A percentile compares a stretch with the other conserved stretches of the same genome.
Evolutionary conservation across 2,113 vertebrate genomes (phyloP).

Genomic region (Brachypteracias leptosomus): DNA sequence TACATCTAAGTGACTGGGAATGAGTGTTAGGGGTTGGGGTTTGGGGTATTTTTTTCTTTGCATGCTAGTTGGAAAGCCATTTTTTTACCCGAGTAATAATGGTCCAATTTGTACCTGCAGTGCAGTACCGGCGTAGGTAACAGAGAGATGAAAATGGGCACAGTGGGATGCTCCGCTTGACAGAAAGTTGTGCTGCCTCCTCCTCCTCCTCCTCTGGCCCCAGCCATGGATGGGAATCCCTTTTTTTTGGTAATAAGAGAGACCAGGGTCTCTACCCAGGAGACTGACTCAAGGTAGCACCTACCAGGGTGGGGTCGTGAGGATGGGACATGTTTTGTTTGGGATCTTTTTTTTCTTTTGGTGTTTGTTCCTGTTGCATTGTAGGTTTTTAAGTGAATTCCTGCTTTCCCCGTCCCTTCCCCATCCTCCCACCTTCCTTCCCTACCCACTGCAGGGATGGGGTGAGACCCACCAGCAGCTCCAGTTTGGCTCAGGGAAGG

Average conservation of each 20-base stretch:
- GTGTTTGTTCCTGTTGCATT: background rate
- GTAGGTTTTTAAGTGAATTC: background rate
- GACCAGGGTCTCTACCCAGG: background rate
- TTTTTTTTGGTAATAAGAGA: background rate
- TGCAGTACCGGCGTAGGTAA: constrained; percentile 42
- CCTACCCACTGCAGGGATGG: fast-evolving
- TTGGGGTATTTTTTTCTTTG: constrained; percentile 63
- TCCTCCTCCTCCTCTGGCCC: background rate
- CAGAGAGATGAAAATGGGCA: constrained; percentile 10
- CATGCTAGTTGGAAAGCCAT: constrained; percentile 57
- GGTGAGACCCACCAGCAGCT: fast-evolving
- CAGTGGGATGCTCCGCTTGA: background rate
- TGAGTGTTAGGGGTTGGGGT: constrained; percentile 37
- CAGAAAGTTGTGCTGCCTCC: background rate
- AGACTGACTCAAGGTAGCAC: background rate
- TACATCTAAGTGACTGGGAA: constrained; percentile 10
- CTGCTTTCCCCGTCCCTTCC: background rate
- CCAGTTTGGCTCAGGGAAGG: background rate
- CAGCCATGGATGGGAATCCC: background rate
- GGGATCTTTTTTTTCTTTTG: background rate
- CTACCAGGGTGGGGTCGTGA: background rate
- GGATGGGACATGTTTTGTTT: fast-evolving
- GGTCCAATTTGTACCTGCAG: constrained; percentile 54
- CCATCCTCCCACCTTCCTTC: background rate
- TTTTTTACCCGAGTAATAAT: constrained; percentile 29